Evolutionary conservation across 2,888 invertebrate genomes (phyloP), one percentile per base, ranked within the genome.

Genomic region (Tipula confusa): DNA sequence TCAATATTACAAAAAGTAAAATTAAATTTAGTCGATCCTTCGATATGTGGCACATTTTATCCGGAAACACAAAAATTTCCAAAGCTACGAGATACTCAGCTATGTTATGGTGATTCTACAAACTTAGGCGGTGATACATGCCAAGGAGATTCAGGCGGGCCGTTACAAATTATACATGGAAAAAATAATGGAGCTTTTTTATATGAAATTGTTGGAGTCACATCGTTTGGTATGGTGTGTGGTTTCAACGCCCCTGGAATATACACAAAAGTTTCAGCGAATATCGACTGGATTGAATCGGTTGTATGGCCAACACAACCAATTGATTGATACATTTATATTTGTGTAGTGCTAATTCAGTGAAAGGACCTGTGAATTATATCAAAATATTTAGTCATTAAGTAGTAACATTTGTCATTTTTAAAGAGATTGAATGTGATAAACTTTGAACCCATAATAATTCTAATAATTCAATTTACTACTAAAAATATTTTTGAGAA

Each of bases 91-190:
- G n/a, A 80, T 31, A 80, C 80, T 1, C 80, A 80, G 9, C 29
- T 80, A 13, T 80, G 80, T n/a, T 80, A 29, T 15, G 80, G 80
- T n/a, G 29, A 80, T 80, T 7, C 80, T 15, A 29, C 29, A 13
- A 29, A 29, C 29, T 15, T 0, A n/a, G 80, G 80, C 6, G 31
- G 31, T 13, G 80, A 80, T 29, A 29, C 80, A 1, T 80, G 80
- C 5, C 80, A 80, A 29, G 31, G 80, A n/a, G 80, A 80, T n/a
- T 80, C 80, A 15, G 80, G 80, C n/a, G 80, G 80, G 11, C 80
- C 80, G 7, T n/a, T 80, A 29, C 80, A 80, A 80, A 80, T 80
- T 24, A 24, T 64, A 24, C n/a, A 24, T n/a, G 24, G 64, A 1
- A 64, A 64, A 64, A 64, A 64, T 80, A 29, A 29, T 80, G 80